Evolutionary conservation across 1,140 invertebrate genomes (phyloP).

Genomic region (Acromyrmex heyeri): DNA sequence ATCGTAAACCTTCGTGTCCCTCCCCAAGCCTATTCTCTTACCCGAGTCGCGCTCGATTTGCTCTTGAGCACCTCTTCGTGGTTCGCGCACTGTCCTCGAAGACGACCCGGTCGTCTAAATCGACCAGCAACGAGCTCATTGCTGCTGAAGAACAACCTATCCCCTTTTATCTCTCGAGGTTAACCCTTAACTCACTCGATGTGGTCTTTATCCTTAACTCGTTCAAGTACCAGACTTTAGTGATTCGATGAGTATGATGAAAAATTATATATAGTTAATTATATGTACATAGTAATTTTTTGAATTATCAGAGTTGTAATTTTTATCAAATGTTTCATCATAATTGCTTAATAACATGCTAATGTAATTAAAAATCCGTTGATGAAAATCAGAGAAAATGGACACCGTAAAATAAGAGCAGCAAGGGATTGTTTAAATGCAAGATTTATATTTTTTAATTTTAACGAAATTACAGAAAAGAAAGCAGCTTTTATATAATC

Average conservation of each 20-base stretch:
- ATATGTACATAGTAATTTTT: background rate
- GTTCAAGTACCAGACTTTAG: background rate
- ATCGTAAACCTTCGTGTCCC: conserved; percentile 68
- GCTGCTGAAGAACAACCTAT: background rate
- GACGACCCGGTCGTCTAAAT: conserved; percentile 66
- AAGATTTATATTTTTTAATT: conserved; percentile 2
- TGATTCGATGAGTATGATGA: background rate
- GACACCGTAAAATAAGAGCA: background rate
- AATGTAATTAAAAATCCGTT: background rate
- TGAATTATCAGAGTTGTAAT: background rate
- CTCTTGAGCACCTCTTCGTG: conserved; percentile 69
- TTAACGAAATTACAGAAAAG: background rate
- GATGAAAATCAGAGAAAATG: background rate
- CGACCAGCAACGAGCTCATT: conserved; percentile 60
- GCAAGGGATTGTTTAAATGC: background rate
- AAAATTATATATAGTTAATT: background rate
- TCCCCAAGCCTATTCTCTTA: background rate
- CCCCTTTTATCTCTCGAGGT: conserved; percentile 37
- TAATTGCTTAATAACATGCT: background rate
- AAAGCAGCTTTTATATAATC: background rate
- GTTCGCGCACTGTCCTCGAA: conserved; percentile 49
- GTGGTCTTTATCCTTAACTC: conserved; percentile 6
- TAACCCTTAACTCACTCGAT: conserved; percentile 46
- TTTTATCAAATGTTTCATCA: background rate
- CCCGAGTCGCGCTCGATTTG: conserved; percentile 74